phyloP scores from a whole-genome alignment of 2,113 vertebrate species.

The Colius striatus region DNA sequence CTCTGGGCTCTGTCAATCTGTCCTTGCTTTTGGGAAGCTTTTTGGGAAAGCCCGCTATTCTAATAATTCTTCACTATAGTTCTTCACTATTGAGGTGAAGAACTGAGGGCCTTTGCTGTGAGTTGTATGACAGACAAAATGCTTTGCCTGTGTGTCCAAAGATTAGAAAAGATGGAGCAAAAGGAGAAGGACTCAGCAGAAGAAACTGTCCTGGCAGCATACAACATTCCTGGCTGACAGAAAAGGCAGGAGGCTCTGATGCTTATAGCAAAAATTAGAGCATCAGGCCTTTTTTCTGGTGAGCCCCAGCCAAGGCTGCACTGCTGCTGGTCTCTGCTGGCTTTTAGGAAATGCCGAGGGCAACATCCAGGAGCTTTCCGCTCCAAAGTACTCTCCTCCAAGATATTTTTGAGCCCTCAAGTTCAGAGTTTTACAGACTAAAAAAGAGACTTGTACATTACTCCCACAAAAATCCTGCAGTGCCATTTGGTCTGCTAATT shows the following conservation, averaged over 20 bases:
- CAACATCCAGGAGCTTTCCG: neutral
- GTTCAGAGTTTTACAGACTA: neutral
- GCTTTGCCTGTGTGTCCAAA: neutral
- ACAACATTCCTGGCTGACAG: neutral
- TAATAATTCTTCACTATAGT: no score
- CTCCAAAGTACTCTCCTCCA: neutral
- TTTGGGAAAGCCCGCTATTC: neutral
- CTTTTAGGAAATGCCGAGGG: neutral
- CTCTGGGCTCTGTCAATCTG: neutral
- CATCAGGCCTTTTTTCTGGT: neutral
- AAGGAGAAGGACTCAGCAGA: neutral
- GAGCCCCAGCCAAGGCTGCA: neutral
- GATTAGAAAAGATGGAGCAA: neutral
- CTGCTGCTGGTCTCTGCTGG: neutral
- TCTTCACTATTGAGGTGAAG: neutral
- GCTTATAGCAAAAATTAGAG: neutral
- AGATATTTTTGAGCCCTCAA: neutral
- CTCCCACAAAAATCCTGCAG: neutral
- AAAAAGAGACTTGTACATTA: neutral
- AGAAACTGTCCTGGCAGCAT: neutral
- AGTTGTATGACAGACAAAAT: fast-evolving
- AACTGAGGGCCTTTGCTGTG: neutral
- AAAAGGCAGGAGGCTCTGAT: neutral
- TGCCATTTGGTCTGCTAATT: neutral
- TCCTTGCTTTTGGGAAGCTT: neutral